Percentiles rank a stretch among this genome's conserved stretches.
Evolutionary conservation across 1,140 invertebrate genomes (phyloP).

Genomic region (Drosophila truncata): DNA sequence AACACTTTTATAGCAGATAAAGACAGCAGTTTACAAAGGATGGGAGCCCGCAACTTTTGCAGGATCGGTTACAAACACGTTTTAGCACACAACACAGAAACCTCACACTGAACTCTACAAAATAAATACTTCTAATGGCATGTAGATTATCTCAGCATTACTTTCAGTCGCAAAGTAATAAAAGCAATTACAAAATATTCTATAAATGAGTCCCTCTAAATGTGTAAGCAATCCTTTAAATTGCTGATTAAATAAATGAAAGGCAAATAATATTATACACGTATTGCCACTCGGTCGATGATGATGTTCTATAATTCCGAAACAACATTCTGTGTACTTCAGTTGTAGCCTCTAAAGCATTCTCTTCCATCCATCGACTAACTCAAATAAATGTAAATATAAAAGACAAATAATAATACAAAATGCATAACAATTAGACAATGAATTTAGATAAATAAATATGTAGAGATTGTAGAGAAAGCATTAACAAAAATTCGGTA

Average conservation of each 20-base stretch:
- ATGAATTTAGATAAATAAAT: constrained; percentile 72
- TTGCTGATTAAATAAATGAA: constrained; percentile 48
- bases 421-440: constrained; percentile 41
- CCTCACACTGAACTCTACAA: constrained; percentile 59
- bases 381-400: constrained; percentile 65
- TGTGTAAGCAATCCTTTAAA: constrained; percentile 51
- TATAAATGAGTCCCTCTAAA: constrained; percentile 46
- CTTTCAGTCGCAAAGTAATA: constrained; percentile 45
- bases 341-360: constrained; percentile 1
- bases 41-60: constrained; percentile 29
- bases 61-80: constrained; percentile 36
- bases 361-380: constrained; percentile 1
- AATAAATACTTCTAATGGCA: constrained; percentile 24
- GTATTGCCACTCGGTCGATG: constrained; percentile 23
- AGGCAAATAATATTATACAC: constrained; percentile 2
- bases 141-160: constrained; percentile 50
- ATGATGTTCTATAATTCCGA: constrained; percentile 1
- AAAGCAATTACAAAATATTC: constrained; percentile 53
- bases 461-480: constrained; percentile 54
- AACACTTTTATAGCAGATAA: constrained; percentile 52
- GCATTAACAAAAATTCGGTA: constrained; percentile 64
- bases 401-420: constrained; percentile 63
- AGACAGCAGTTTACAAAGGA: constrained; percentile 20
- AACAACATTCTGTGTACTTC: neutral
- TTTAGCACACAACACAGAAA: constrained; percentile 74